Evolutionary conservation across 2,113 vertebrate genomes (phyloP).

Genomic region (Cyanistes caeruleus): DNA sequence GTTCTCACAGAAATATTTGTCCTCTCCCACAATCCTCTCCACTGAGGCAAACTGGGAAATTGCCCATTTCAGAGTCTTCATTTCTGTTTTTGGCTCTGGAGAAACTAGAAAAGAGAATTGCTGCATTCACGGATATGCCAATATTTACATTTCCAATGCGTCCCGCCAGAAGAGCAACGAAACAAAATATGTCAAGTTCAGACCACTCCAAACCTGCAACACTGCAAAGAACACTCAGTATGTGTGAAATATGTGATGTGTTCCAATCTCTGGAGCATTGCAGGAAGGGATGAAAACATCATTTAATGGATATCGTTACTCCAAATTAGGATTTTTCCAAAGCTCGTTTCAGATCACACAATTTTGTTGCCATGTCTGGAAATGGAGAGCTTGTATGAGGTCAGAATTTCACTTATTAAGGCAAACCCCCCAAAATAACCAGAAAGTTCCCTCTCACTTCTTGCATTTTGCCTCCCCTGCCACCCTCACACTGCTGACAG

Average conservation of each 20-base stretch:
- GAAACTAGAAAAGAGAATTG: conserved; percentile 82
- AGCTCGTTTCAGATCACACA: not conserved
- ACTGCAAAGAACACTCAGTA: not conserved
- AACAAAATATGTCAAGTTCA: not conserved
- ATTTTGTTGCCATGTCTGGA: not conserved
- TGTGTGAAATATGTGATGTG: not conserved
- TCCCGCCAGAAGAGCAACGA: not conserved
- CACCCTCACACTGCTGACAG: not conserved
- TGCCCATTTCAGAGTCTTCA: conserved; percentile 94
- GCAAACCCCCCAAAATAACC: not conserved
- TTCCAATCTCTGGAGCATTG: not conserved
- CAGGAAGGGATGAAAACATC: not conserved
- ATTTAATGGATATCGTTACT: not conserved
- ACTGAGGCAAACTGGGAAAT: conserved; percentile 97
- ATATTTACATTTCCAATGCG: not conserved
- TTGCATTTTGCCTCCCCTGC: not conserved
- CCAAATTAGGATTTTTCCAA: not conserved
- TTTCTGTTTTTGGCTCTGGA: conserved; percentile 93
- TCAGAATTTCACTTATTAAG: not conserved
- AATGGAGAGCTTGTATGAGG: not conserved
- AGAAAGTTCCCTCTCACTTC: not conserved
- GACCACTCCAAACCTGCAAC: not conserved
- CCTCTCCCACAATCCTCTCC: conserved; percentile 95
- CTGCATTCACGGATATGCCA: not conserved
- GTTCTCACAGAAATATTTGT: conserved; percentile 98